Evolutionary conservation across 2,113 vertebrate genomes (phyloP), one percentile per base, ranked within the genome.

Genomic region (Aegotheles bennettii): DNA sequence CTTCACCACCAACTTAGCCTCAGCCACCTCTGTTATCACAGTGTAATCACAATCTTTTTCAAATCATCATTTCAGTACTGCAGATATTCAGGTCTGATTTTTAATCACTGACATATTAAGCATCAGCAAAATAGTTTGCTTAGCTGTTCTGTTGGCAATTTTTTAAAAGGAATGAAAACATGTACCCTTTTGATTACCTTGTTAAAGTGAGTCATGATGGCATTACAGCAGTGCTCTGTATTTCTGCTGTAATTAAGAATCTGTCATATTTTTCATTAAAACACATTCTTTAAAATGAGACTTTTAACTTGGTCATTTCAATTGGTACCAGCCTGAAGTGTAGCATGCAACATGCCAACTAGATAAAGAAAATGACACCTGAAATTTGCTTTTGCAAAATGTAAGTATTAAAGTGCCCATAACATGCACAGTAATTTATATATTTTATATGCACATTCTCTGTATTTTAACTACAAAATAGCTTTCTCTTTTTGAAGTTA

Each of bases 71-170:
- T 94, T 96, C 59, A 75, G 84, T 91, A 84, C 86, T 91, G 81
- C 57, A 93, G 78, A 93, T 94, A 97, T 91, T 96, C 93, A 95
- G 78, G 83, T 87, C 94, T 95, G 94, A 96, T 93, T 96, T 95
- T 97, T 97, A 97, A 97, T 97, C 94, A 96, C 80, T 89, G 87
- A 95, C 92, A 94, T 74, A 96, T 96, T 96, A 97, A 94, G 91
- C 90, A 93, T 96, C 96, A 97, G 96, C 95, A 97, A 96, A 96
- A 97, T 87, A 96, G 95, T 97, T 96, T 96, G 96, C 96, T 97
- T 97, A 96, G 96, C 93, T 96, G 93, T 90, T 95, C 79, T 1
- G 0, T 0, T 89, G 57, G 94, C 92, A 97, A 96, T 97, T 97
- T 97, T 96, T 91, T 93, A 96, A 93, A 94, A 95, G 82, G 89